Conservation (phyloP, 2,888 invertebrate genomes). For the Rhingia rostrata region DNA sequence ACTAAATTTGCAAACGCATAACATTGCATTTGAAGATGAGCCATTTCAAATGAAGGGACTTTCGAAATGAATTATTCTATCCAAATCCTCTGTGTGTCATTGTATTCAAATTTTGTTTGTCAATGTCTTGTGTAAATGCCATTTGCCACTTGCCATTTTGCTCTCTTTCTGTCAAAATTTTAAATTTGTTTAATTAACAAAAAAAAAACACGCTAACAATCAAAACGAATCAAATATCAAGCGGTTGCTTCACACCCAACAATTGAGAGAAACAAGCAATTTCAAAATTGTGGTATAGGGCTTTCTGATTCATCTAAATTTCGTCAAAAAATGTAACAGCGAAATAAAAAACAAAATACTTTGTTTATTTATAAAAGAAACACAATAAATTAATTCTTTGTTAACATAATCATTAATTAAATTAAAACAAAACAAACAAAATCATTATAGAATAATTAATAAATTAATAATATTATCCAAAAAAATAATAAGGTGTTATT, state of each 20-base stretch:
- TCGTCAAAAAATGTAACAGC: conserved; percentile 5
- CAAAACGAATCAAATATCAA: neutral
- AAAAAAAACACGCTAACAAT: neutral
- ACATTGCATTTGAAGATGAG: conserved; percentile 10
- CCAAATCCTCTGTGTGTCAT: conserved; percentile 3
- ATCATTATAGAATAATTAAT: conserved; percentile 69
- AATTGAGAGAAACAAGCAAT: neutral
- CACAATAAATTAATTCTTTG: conserved; percentile 63
- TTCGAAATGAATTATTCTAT: conserved; percentile 14
- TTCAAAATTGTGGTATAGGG: neutral
- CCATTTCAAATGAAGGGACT: conserved; percentile 11
- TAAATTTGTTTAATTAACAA: neutral
- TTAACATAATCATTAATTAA: conserved; percentile 64
- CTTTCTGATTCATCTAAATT: conserved; percentile 31
- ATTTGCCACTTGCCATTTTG: conserved; percentile 27
- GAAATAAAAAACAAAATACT: conserved; percentile 1
- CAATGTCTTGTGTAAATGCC: conserved; percentile 29
- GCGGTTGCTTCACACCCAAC: neutral
- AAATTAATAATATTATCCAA: conserved; percentile 69
- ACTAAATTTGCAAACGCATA: neutral
- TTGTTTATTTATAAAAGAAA: conserved; percentile 33
- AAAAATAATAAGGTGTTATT: no score
- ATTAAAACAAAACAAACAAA: conserved; percentile 37
- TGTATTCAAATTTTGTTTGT: conserved; percentile 36
- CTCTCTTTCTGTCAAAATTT: neutral